Evolutionary conservation across 2,113 vertebrate genomes (phyloP).

Genomic region (Phoxinus phoxinus): DNA sequence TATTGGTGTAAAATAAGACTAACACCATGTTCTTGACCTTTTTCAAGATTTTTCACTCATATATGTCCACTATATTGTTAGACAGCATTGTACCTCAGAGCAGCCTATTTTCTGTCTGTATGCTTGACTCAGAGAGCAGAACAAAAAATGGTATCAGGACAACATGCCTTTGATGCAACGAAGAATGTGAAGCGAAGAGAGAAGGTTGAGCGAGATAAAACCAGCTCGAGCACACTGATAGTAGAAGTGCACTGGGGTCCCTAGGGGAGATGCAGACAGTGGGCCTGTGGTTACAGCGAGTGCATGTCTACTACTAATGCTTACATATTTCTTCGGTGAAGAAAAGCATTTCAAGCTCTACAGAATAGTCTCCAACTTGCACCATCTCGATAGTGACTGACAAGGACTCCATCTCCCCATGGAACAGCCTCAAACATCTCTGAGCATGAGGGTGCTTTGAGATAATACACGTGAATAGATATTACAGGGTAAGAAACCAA

Average conservation of each 20-base stretch:
- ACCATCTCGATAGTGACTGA: background rate
- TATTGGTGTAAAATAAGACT: background rate
- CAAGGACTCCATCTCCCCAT: background rate
- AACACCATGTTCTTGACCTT: background rate
- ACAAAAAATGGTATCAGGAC: background rate
- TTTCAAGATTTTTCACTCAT: background rate
- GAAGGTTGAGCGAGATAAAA: background rate
- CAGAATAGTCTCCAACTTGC: background rate
- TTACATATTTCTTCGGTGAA: background rate
- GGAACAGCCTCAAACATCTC: background rate
- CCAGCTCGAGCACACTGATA: background rate
- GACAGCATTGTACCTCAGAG: background rate
- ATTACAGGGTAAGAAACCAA: background rate
- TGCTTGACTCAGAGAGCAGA: slow-evolving; percentile 25
- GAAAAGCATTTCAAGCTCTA: slow-evolving; percentile 19
- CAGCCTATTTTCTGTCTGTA: slow-evolving; percentile 3
- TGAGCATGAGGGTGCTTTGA: background rate
- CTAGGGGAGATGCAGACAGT: background rate
- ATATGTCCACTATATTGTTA: background rate
- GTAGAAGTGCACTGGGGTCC: slow-evolving; percentile 17
- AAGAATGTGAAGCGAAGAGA: background rate
- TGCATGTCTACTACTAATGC: slow-evolving; percentile 2
- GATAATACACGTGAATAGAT: background rate
- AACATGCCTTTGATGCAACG: background rate
- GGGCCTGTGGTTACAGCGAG: background rate